These are phyloP conservation scores for Uromys caudimaculatus DNA, from an alignment of 2,797 vertebrate species.

Conservation along the genomic window DNA sequence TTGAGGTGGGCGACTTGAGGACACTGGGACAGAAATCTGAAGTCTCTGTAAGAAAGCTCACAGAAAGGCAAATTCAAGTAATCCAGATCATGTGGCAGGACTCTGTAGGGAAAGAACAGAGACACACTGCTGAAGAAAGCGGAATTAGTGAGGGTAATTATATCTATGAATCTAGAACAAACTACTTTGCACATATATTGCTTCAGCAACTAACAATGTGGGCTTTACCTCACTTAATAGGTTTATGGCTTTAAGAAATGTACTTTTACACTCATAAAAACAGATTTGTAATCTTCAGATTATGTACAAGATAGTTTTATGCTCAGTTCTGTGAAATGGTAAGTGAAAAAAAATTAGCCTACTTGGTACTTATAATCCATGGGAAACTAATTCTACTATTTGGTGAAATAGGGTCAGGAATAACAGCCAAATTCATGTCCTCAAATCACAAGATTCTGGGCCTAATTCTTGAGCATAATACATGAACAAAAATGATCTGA, in stretches of 20 bases:
- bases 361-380: neutral
- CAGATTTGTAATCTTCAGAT: neutral
- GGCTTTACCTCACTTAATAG: neutral
- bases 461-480: neutral
- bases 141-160: neutral
- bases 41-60: constrained; percentile 51
- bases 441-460: neutral
- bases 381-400: neutral
- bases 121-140: neutral
- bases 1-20: neutral
- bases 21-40: constrained; percentile 38
- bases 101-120: constrained; percentile 40
- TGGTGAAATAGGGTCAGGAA: neutral
- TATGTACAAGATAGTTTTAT: neutral
- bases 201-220: neutral
- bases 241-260: neutral
- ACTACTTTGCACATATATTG: neutral
- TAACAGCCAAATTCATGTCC: neutral
- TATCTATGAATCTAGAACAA: neutral
- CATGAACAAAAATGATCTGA: neutral
- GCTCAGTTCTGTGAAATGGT: neutral
- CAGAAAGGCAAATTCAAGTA: constrained; percentile 1
- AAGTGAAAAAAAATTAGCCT: neutral
- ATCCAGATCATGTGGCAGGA: constrained; percentile 28
- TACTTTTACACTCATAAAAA: neutral